phyloP scores from a whole-genome alignment of 2,888 invertebrate genomes.

The Papilio elwesi region DNA sequence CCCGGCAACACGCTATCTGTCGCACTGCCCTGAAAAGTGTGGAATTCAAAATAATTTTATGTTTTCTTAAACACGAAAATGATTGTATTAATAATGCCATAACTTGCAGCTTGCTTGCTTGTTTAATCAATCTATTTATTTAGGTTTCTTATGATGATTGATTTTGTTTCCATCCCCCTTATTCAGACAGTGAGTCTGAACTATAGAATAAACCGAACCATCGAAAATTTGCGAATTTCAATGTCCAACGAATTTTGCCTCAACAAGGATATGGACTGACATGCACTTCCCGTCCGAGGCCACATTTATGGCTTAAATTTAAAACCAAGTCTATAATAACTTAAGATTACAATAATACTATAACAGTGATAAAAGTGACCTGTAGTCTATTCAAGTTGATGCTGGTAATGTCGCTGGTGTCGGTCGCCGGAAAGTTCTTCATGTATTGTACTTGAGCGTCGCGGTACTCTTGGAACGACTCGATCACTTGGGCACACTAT shows the following conservation, averaged over 20 bases:
- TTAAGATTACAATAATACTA: too few relatives aligned
- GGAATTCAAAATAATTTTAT: neutral
- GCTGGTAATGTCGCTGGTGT: constrained; percentile 23
- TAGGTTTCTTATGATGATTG: neutral
- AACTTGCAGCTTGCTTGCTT: neutral
- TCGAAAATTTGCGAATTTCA: too few relatives aligned
- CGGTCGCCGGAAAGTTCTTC: constrained; percentile 5
- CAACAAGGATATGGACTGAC: too few relatives aligned
- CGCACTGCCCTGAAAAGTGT: constrained; percentile 11
- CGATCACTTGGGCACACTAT: constrained; percentile 19
- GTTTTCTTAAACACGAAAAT: neutral
- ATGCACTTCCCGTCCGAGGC: too few relatives aligned
- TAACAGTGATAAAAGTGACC: constrained; percentile 6
- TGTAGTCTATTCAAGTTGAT: constrained; percentile 25
- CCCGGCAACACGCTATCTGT: constrained; percentile 22
- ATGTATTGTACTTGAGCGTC: constrained; percentile 26
- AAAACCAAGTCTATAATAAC: too few relatives aligned
- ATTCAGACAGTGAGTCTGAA: too few relatives aligned
- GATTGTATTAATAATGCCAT: neutral
- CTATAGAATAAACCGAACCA: too few relatives aligned
- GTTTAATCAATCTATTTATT: neutral
- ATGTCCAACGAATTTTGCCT: too few relatives aligned
- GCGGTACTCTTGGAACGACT: constrained; percentile 30
- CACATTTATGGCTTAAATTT: too few relatives aligned
- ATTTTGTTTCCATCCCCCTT: too few relatives aligned